These are phyloP conservation scores for Sarcophaga peregrina DNA, from an alignment of 1,140 invertebrate genomes.

Conservation along the genomic window DNA sequence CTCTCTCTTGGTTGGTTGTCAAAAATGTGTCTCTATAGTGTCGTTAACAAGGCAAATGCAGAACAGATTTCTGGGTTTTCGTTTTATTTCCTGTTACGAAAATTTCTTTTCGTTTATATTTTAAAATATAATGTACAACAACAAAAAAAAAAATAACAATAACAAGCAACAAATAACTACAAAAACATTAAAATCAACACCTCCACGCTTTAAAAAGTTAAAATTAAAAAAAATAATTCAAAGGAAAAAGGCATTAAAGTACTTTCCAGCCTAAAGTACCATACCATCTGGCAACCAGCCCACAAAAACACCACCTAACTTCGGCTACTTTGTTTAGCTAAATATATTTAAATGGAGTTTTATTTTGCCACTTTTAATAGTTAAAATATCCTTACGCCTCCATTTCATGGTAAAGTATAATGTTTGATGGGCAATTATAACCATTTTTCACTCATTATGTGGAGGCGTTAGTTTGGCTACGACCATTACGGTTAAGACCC, in stretches of 20 bases:
- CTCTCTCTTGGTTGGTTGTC: not conserved
- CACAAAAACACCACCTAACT: not conserved
- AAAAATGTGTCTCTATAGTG: constrained; percentile 24
- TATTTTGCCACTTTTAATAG: not conserved
- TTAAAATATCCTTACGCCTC: not conserved
- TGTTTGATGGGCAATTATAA: not conserved
- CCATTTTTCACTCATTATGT: constrained; percentile 13
- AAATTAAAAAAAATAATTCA: not conserved
- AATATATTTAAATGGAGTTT: not conserved
- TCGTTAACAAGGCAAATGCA: not conserved
- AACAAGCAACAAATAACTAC: constrained; percentile 18
- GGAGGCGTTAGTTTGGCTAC: constrained; percentile 17
- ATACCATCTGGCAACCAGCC: not conserved
- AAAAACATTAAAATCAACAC: constrained; percentile 25
- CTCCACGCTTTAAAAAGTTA: constrained; percentile 13
- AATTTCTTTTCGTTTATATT: too few species aligned
- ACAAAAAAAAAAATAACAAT: constrained; percentile 8
- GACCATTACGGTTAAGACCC: not conserved
- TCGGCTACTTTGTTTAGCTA: not conserved
- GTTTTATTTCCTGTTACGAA: not conserved
- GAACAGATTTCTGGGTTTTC: not conserved
- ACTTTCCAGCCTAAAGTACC: not conserved
- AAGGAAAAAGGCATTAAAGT: not conserved
- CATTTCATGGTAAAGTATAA: not conserved
- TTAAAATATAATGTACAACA: too few species aligned